phyloP scores from a whole-genome alignment of 1,140 invertebrate genomes.

The Papilio helenus region DNA sequence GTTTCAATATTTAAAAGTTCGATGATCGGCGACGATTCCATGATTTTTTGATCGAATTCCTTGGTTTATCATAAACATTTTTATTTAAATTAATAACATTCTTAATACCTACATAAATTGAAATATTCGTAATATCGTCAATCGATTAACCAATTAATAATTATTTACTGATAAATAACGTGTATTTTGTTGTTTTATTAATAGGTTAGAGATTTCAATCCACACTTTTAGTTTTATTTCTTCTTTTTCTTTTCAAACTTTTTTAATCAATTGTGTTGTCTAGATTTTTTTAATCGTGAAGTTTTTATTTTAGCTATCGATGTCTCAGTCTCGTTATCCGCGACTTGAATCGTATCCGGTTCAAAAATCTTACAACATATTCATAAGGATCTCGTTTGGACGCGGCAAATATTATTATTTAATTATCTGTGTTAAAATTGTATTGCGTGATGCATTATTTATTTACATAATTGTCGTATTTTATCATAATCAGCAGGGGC shows the following conservation, averaged over 20 bases:
- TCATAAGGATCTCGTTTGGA: background rate
- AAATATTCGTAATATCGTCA: background rate
- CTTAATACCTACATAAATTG: background rate
- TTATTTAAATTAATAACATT: background rate
- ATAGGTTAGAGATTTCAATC: too few species aligned
- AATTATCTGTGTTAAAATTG: background rate
- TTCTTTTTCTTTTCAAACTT: too few species aligned
- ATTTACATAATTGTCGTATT: background rate
- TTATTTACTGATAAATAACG: too few species aligned
- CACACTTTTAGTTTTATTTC: too few species aligned
- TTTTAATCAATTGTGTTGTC: too few species aligned
- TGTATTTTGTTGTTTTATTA: too few species aligned
- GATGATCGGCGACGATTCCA: background rate
- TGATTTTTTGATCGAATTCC: background rate
- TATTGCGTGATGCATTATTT: background rate
- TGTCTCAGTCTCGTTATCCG: background rate
- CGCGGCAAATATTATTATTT: conserved; percentile 9
- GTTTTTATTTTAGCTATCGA: background rate
- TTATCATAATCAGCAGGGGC: background rate
- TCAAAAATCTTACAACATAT: conserved; percentile 6
- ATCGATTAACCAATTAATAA: too few species aligned
- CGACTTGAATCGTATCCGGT: background rate
- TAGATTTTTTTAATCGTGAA: background rate
- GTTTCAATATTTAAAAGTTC: background rate
- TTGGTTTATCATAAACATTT: background rate